A percentile compares a stretch with the other conserved stretches of the same genome.
Evolutionary conservation across 2,888 invertebrate species (phyloP).

Genomic region (Plusia festucae): DNA sequence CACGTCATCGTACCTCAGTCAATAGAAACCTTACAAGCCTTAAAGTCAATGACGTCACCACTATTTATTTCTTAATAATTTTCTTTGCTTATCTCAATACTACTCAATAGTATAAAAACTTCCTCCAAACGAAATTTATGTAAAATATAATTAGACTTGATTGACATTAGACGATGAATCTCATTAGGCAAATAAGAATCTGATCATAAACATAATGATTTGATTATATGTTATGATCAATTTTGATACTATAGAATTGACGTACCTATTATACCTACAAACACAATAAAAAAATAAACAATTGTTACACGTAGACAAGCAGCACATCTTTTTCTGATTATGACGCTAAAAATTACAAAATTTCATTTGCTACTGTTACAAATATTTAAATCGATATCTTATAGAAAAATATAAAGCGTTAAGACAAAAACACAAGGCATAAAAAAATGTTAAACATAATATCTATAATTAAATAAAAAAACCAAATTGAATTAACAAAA

Average conservation of each 20-base stretch:
- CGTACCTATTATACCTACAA: constrained; percentile 12
- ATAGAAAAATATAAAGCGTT: no score
- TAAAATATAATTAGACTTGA: not conserved
- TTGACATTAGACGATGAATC: not conserved
- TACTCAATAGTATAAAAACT: not conserved
- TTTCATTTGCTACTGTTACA: no score
- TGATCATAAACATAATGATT: constrained; percentile 18
- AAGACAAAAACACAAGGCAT: no score
- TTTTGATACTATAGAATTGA: constrained; percentile 26
- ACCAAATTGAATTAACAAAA: no score
- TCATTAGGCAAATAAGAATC: constrained; percentile 30
- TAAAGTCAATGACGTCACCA: constrained; percentile 11
- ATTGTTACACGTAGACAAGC: not conserved
- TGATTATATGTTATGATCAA: constrained; percentile 22
- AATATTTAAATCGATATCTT: no score
- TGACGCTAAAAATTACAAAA: no score
- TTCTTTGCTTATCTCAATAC: not conserved
- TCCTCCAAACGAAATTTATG: constrained; percentile 6
- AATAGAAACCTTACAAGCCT: constrained; percentile 16
- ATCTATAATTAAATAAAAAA: no score
- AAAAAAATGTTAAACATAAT: no score
- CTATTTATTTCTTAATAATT: not conserved
- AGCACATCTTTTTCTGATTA: not conserved
- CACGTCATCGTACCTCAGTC: constrained; percentile 33
- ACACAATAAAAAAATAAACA: not conserved